Evolutionary conservation across 2,113 vertebrate genomes (phyloP).

Genomic region (Amblyornis subalaris): DNA sequence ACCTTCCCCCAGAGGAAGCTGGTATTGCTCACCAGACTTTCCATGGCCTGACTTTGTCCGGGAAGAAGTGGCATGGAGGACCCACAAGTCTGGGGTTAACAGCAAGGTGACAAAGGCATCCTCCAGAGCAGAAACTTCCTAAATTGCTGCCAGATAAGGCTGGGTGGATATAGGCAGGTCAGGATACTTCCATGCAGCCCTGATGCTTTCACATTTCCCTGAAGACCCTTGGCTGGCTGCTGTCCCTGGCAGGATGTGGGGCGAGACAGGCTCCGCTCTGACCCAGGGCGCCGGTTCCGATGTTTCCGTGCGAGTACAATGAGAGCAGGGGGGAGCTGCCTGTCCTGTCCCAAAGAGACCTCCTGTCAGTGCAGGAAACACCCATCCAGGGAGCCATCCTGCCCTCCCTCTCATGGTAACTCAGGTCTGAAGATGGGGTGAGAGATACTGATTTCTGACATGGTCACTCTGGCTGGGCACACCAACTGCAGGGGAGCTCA

Average conservation of each 20-base stretch:
- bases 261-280: neutral
- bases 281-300: accelerated
- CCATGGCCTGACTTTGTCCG: neutral
- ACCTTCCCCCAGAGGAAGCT: neutral
- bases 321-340: neutral
- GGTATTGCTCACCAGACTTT: neutral
- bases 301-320: neutral
- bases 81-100: accelerated
- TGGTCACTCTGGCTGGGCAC: neutral
- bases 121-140: neutral
- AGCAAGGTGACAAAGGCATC: neutral
- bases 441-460: neutral
- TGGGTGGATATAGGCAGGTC: neutral
- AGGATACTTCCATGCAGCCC: neutral
- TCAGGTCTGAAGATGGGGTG: neutral
- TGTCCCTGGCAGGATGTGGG: neutral
- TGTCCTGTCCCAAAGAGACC: neutral
- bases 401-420: neutral
- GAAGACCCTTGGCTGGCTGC: neutral
- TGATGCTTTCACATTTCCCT: neutral
- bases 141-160: neutral
- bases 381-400: neutral
- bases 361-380: neutral
- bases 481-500: neutral
- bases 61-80: neutral